phyloP scores from a whole-genome alignment of 2,888 invertebrate genomes.

The Sphinx pinastri region DNA sequence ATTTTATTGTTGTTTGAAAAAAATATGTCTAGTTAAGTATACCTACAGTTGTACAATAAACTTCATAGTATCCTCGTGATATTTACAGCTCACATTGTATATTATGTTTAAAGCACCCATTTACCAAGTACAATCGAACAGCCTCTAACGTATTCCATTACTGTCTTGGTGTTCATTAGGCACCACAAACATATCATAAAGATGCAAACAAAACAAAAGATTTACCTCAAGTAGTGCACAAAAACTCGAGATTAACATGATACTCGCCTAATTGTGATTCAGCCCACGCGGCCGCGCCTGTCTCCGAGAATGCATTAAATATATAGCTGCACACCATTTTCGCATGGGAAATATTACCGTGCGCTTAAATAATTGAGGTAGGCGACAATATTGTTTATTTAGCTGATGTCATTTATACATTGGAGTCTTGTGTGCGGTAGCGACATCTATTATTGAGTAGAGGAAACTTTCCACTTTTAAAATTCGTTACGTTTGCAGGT shows the following conservation, averaged over 20 bases:
- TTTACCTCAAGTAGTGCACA: slow-evolving; percentile 19
- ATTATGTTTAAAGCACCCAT: not conserved
- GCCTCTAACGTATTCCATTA: not conserved
- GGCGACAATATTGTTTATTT: slow-evolving; percentile 45
- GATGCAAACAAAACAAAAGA: slow-evolving; percentile 19
- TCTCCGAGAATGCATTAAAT: slow-evolving; percentile 71
- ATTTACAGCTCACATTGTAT: not conserved
- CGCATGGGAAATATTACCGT: slow-evolving; percentile 64
- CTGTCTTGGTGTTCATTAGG: slow-evolving; percentile 19
- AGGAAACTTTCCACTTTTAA: slow-evolving; percentile 5
- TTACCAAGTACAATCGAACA: not conserved
- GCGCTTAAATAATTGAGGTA: slow-evolving; percentile 61
- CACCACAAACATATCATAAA: slow-evolving; percentile 23
- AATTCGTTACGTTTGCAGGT: not conserved
- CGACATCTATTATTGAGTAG: slow-evolving; percentile 68
- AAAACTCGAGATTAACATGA: slow-evolving; percentile 29
- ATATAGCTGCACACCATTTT: slow-evolving; percentile 66
- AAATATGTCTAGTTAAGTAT: too few relatives aligned
- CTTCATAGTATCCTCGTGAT: too few relatives aligned
- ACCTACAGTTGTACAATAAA: too few relatives aligned
- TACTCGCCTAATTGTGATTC: slow-evolving; percentile 63
- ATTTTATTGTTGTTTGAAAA: too few relatives aligned
- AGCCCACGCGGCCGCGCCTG: slow-evolving; percentile 60
- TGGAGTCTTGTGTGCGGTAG: slow-evolving; percentile 30
- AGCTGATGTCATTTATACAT: slow-evolving; percentile 50